These are phyloP conservation scores for Epinephelus coioides DNA, from an alignment of 2,797 vertebrate species.

Conservation along the genomic window DNA sequence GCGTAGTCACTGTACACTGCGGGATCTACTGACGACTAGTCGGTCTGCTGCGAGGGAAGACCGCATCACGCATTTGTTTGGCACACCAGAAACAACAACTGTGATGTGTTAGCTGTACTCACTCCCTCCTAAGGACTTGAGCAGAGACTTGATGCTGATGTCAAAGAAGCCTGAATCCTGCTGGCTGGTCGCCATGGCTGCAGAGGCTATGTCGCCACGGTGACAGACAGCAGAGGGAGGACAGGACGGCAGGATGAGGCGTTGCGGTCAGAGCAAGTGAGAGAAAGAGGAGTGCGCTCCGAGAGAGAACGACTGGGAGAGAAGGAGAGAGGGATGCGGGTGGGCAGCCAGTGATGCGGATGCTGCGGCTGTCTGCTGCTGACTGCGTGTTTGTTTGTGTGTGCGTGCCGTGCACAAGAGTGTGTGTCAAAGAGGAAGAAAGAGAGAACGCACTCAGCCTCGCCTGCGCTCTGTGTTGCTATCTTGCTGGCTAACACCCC, in stretches of 20 bases:
- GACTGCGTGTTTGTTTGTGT: slow-evolving; percentile 31
- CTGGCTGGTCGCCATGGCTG: slow-evolving; percentile 97
- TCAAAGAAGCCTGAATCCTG: slow-evolving; percentile 99
- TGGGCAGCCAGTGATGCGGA: slow-evolving; percentile 72
- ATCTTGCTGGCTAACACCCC: slow-evolving; percentile 73
- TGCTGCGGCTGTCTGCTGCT: slow-evolving; percentile 73
- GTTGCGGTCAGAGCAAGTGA: slow-evolving; percentile 77
- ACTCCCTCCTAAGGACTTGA: slow-evolving; percentile 99
- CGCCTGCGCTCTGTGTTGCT: slow-evolving; percentile 66
- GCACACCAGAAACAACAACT: slow-evolving; percentile 39
- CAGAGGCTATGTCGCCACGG: slow-evolving; percentile 84
- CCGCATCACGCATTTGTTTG: slow-evolving; percentile 35
- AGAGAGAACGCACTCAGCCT: slow-evolving; percentile 51
- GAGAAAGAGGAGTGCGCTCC: slow-evolving; percentile 42
- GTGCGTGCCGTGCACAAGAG: slow-evolving; percentile 20
- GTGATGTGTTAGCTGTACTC: slow-evolving; percentile 85
- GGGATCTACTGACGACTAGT: slow-evolving; percentile 14
- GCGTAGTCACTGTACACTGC: slow-evolving; percentile 10
- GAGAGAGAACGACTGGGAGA: slow-evolving; percentile 38
- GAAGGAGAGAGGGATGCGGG: slow-evolving; percentile 56
- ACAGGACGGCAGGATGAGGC: slow-evolving; percentile 83
- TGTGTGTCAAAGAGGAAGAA: slow-evolving; percentile 56
- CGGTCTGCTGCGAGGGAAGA: slow-evolving; percentile 5
- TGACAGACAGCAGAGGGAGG: slow-evolving; percentile 87
- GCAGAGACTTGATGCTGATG: slow-evolving; percentile 99